Evolutionary conservation across 1,140 invertebrate species (phyloP), one percentile per base, ranked within the genome.

Genomic region (Leucophenga varia): DNA sequence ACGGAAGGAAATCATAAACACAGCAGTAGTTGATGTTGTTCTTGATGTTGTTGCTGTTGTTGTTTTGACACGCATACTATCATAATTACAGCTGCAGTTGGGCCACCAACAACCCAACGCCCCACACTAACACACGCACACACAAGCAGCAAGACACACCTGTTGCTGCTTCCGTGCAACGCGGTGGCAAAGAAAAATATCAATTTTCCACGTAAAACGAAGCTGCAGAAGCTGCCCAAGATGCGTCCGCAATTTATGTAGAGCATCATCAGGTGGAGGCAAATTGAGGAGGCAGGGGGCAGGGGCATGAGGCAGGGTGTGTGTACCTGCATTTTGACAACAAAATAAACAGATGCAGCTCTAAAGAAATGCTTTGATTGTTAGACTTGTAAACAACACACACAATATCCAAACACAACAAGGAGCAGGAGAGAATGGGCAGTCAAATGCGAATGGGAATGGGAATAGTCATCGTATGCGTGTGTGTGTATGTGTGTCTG

Each of bases 1-100:
- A 67, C 63, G 63, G 63, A 67, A 67, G 63, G 63, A 67, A 67
- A 67, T 67, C 63, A 58, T 67, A 67, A 67, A 67, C 63, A 67
- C n/a, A n/a, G n/a, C n/a, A n/a, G n/a, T n/a, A n/a, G n/a, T n/a
- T n/a, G n/a, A n/a, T n/a, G n/a, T n/a, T n/a, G n/a, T n/a, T n/a
- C n/a, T 54, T 34, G 47, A 54, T 21, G 47, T 38, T 20, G 48
- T 37, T 53, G 53, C 48, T 63, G n/a, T n/a, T n/a, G n/a, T n/a
- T n/a, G 55, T 64, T 61, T 64, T 64, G 60, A 64, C 61, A 64
- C 61, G 61, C 57, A 64, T 63, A 67, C 63, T 59, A 65, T 49
- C 61, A 61, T 65, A 65, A 65, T 65, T 65, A 49, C 61, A 59
- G 52, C 48, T 59, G 53, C 47, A 61, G 20, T 47, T 51, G 43